phyloP scores from a whole-genome alignment of 1,140 invertebrate species.

The Yoshiicerus persimilis region DNA sequence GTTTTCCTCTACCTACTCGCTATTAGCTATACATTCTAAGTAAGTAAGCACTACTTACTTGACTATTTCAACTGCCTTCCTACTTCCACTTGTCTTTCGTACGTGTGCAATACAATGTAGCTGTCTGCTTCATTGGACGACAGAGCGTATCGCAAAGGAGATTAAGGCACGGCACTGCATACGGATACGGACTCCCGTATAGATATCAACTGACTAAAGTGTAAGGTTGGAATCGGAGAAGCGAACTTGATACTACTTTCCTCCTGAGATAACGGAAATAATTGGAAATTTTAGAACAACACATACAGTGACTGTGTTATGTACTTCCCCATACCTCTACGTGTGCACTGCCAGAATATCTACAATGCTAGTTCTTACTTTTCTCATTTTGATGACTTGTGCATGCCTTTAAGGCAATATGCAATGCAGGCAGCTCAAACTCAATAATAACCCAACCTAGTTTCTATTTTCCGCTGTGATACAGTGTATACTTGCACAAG shows the following conservation, averaged over 20 bases:
- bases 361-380: no score
- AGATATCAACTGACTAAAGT: not conserved
- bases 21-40: not conserved
- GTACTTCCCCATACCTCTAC: not conserved
- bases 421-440: not conserved
- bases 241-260: slow-evolving; percentile 22
- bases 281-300: slow-evolving; percentile 21
- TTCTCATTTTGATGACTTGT: not conserved
- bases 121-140: not conserved
- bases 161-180: not conserved
- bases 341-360: not conserved
- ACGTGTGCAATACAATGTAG: not conserved
- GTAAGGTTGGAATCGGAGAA: not conserved
- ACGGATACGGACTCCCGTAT: no score
- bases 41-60: not conserved
- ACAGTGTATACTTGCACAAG: no score
- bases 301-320: not conserved
- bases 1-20: not conserved
- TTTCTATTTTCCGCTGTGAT: not conserved
- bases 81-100: no score
- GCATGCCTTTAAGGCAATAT: not conserved
- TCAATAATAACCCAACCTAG: not conserved
- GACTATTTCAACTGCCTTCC: not conserved
- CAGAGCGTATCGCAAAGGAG: not conserved
- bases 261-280: slow-evolving; percentile 19